phyloP scores from a whole-genome alignment of 2,888 invertebrate genomes.

The Bellardia pandia region DNA sequence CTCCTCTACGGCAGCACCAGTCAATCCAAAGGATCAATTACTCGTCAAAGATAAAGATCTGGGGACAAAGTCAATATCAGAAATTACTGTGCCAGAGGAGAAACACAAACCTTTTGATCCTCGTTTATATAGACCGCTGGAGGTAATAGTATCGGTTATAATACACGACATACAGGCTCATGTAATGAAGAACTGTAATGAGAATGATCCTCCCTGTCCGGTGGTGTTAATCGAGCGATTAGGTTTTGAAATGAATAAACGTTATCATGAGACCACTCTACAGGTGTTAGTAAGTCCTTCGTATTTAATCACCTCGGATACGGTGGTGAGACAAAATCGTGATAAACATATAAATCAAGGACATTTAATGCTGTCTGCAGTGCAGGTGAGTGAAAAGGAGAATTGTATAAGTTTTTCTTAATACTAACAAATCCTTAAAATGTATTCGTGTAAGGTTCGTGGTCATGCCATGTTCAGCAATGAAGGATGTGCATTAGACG shows the following conservation, averaged over 20 bases:
- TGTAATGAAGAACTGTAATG: constrained; percentile 92
- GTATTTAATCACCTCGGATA: constrained; percentile 91
- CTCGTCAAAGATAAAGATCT: constrained; percentile 79
- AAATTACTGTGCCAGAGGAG: constrained; percentile 85
- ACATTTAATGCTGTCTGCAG: constrained; percentile 92
- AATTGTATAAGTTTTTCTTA: constrained; percentile 16
- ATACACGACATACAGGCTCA: constrained; percentile 98
- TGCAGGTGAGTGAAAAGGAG: constrained; percentile 86
- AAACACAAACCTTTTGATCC: constrained; percentile 92
- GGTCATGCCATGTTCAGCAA: constrained; percentile 99
- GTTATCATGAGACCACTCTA: constrained; percentile 94
- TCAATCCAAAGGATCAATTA: constrained; percentile 83
- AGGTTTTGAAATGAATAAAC: constrained; percentile 98
- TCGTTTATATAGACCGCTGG: constrained; percentile 93
- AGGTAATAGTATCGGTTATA: constrained; percentile 95
- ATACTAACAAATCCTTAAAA: not conserved
- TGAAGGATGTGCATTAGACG: constrained; percentile 93
- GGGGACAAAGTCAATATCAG: constrained; percentile 83
- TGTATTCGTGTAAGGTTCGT: constrained; percentile 86
- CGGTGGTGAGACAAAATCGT: constrained; percentile 88
- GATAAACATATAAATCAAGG: constrained; percentile 92
- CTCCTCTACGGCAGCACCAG: constrained; percentile 80
- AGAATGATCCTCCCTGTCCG: constrained; percentile 96
- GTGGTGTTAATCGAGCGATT: constrained; percentile 94
- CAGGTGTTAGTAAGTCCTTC: constrained; percentile 96